Base-by-base conservation (phyloP, 2,888 invertebrate genomes). In the Pseudococcus longispinus region DNA sequence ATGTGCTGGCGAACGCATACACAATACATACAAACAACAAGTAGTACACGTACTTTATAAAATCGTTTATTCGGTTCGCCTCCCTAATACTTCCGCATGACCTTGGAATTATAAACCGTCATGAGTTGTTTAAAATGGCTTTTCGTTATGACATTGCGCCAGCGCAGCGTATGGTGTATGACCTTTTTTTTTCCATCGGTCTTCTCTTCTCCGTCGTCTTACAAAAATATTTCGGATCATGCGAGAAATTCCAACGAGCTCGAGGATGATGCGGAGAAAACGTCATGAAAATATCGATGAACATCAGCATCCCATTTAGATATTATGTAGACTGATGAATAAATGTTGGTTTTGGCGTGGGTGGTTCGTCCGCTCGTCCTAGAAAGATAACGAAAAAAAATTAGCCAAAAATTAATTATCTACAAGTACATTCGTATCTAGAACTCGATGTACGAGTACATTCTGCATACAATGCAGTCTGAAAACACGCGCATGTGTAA, bases 81-180 rank as follows among this genome's bases (percentile, higher is more conserved):
- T 42, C 80, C 26, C n/a, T 80, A 44, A 42, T 32, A 20, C 44
- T 80, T 80, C 80, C 80, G 65, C 13, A 26, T 65, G 65, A 65
- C 65, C 65, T 65, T 65, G 65, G 26, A 65, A 65, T 65, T 65
- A 65, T 26, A 65, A 65, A 65, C 65, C 65, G 65, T 65, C 65
- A 15, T 65, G 37, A 37, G 51, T 51, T 51, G 51, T 51, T 51
- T 51, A n/a, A 51, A 51, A 51, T 51, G 65, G 26, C 23, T 65
- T 65, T 65, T 65, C 26, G 65, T 65, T 65, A n/a, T 51, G 51
- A 51, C 51, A 51, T 51, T 51, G 51, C n/a, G 51, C 51, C 51
- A 51, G 51, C 51, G 15, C 51, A 51, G 51, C 51, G 51, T n/a
- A n/a, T 11, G 26, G 65, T 65, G 65, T 65, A 26, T 65, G 65